These are phyloP conservation scores for Daktulosphaira vitifoliae DNA, from an alignment of 1,140 invertebrate genomes.

Conservation along the genomic window DNA sequence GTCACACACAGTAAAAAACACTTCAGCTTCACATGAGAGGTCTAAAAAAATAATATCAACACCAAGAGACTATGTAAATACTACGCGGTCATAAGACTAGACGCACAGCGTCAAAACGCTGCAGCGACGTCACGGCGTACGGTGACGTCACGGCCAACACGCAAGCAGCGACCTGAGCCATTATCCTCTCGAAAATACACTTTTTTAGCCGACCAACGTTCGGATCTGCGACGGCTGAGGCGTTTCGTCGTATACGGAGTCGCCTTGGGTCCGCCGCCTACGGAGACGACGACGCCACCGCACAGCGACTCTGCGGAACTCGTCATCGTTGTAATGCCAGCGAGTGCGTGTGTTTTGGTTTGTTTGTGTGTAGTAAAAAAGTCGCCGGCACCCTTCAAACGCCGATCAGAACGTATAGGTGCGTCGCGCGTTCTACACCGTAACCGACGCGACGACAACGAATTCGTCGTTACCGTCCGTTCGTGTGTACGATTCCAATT, in stretches of 20 bases:
- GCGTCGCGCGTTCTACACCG: not conserved
- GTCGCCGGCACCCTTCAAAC: not conserved
- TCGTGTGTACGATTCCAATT: no score
- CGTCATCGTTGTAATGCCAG: not conserved
- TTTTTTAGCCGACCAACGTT: no score
- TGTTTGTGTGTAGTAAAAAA: not conserved
- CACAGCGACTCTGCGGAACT: not conserved
- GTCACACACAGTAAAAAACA: no score
- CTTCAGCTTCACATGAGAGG: no score
- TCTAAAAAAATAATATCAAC: no score
- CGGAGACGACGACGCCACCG: not conserved
- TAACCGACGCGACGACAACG: no score
- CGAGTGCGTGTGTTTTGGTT: not conserved
- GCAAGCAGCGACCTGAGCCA: no score
- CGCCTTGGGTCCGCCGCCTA: slow-evolving; percentile 18
- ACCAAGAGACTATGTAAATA: no score
- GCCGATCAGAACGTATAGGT: slow-evolving; percentile 20
- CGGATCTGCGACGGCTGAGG: not conserved
- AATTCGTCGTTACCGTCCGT: no score
- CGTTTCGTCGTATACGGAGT: slow-evolving; percentile 1
- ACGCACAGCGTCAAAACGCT: not conserved
- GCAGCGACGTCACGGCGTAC: not conserved
- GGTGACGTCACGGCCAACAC: not conserved
- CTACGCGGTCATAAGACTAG: no score
- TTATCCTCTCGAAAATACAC: no score